A percentile compares a stretch with the other conserved stretches of the same genome.
phyloP scores from a whole-genome alignment of 2,113 vertebrate species.

The Riparia riparia region DNA sequence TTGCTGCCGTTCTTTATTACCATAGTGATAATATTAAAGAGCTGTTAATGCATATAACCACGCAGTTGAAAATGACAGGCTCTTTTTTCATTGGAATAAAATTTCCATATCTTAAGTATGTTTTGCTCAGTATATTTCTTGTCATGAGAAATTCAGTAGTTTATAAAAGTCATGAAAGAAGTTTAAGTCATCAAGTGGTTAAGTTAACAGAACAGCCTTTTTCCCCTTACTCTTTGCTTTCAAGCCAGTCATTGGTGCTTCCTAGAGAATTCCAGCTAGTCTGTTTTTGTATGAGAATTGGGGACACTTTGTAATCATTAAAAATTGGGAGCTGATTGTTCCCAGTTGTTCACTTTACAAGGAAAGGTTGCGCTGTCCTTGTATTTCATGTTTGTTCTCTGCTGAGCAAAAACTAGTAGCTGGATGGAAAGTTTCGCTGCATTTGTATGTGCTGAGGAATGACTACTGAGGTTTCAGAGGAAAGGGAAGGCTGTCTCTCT shows the following conservation, averaged over 20 bases:
- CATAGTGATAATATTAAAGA: conserved; percentile 60
- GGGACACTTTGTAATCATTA: not conserved
- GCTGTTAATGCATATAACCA: conserved; percentile 17
- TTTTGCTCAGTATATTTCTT: not conserved
- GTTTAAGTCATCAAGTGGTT: not conserved
- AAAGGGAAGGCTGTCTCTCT: not conserved
- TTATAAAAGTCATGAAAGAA: not conserved
- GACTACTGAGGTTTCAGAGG: not conserved
- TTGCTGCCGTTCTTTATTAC: conserved; percentile 46
- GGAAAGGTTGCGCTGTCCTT: fast-evolving
- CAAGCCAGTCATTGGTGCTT: not conserved
- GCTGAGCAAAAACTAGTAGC: not conserved
- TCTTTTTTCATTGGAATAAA: not conserved
- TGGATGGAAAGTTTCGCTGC: not conserved
- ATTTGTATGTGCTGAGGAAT: not conserved
- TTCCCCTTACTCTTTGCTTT: not conserved
- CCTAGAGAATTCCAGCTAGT: not conserved
- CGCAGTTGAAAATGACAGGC: not conserved
- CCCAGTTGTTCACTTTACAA: not conserved
- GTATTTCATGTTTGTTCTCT: not conserved
- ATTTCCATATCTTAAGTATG: conserved; percentile 53
- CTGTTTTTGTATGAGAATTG: not conserved
- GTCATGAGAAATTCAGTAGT: not conserved
- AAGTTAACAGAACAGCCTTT: not conserved
- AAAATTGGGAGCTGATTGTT: not conserved